Conservation (phyloP, 2,797 vertebrate genomes). For the Streptopelia turtur region DNA sequence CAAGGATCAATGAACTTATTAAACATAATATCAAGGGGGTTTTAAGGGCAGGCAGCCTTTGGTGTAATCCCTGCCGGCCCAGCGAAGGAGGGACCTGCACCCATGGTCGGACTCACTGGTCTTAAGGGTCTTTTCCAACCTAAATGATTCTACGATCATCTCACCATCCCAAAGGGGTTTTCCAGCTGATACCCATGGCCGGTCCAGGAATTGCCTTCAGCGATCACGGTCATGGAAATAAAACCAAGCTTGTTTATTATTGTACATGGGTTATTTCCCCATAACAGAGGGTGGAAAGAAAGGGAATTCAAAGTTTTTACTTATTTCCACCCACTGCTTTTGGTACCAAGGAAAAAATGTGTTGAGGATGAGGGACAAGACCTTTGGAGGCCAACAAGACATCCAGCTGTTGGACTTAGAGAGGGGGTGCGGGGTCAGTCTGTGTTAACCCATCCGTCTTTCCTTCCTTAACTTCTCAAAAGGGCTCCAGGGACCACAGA, state of each 20-base stretch:
- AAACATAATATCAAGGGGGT: neutral
- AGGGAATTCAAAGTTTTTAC: neutral
- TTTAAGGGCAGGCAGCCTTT: neutral
- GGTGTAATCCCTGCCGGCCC: neutral
- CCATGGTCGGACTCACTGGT: neutral
- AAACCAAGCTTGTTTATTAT: neutral
- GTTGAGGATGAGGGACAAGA: neutral
- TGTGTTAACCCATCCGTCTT: neutral
- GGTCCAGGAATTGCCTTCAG: neutral
- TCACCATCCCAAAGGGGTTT: neutral
- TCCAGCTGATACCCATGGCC: accelerated
- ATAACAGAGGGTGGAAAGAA: neutral
- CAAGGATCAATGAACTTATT: neutral
- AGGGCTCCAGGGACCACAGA: neutral
- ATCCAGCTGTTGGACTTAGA: neutral
- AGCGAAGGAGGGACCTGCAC: neutral
- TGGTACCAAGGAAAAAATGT: neutral
- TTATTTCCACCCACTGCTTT: neutral
- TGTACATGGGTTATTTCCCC: neutral
- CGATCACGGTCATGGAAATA: accelerated
- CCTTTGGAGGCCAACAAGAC: accelerated
- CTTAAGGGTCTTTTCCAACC: neutral
- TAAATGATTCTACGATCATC: neutral
- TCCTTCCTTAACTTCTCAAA: neutral
- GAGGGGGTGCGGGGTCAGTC: accelerated